Percentiles rank a stretch among this genome's conserved stretches.
Evolutionary conservation across 2,113 vertebrate genomes (phyloP).

Genomic region (Theristicus caerulescens): DNA sequence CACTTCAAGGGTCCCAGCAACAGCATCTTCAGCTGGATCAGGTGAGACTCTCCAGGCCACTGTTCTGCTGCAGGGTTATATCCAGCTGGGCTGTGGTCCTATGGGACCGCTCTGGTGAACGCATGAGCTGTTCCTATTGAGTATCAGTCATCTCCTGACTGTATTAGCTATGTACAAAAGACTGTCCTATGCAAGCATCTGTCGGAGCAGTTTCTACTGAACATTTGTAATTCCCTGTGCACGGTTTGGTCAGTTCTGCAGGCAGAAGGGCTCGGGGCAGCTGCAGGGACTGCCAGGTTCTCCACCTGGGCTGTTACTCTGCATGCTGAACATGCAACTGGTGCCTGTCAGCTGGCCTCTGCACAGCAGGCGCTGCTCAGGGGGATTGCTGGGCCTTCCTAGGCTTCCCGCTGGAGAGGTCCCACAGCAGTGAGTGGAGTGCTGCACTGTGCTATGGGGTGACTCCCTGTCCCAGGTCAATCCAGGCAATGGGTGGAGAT

Average conservation of each 20-base stretch:
- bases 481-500: not conserved
- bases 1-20: not conserved
- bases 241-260: not conserved
- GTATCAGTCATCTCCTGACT: not conserved
- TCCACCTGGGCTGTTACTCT: not conserved
- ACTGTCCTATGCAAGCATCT: rapidly evolving
- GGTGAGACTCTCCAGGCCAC: not conserved
- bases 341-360: not conserved
- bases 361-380: not conserved
- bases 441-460: not conserved
- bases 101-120: not conserved
- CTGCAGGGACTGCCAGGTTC: not conserved
- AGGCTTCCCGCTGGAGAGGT: not conserved
- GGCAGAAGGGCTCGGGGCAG: not conserved
- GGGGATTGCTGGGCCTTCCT: not conserved
- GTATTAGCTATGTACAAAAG: not conserved
- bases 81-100: not conserved
- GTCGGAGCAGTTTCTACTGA: not conserved
- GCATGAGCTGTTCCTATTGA: not conserved
- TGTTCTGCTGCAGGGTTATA: not conserved
- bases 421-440: not conserved
- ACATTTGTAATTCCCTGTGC: not conserved
- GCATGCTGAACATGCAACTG: not conserved
- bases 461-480: not conserved
- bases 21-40: not conserved